Base-by-base conservation (phyloP, 2,888 invertebrate species). In the Prenolepis imparis region DNA sequence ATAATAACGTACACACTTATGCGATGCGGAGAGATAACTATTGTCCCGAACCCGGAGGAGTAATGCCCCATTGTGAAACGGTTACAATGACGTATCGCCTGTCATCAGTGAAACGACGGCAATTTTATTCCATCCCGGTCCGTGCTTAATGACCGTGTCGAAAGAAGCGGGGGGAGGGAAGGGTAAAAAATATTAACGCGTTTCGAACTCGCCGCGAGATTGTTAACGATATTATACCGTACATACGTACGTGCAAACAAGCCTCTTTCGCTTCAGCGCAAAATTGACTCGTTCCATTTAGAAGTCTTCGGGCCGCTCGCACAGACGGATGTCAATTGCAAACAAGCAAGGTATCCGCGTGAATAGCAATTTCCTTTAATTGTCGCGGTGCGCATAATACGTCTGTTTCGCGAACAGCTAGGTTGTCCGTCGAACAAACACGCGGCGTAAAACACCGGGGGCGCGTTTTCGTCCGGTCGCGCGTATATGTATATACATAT, bases 11-110 rank as follows among this genome's bases (percentile, higher is more conserved):
- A 74, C 82, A 82, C 86, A 81, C 73, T 88, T 81, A 59, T 73
- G 68, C 84, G 80, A 15, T 59, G 85, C 83, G 86, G 87, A 87
- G 78, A 80, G 89, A 90, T 90, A 88, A 88, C 91, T 87, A 91
- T 92, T 92, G 91, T 92, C 88, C 87, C 89, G 84, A 75, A 84
- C 83, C 84, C 75, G 72, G 86, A 85, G 91, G 91, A 90, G 91
- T 93, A 92, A 93, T 93, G 90, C 84, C 86, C 93, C 86, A 93
- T 92, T 93, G 89, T 92, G 91, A 91, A 91, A 91, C 89, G 88
- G 86, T 90, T 89, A 87, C 90, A 88, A 90, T 92, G 91, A 92
- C 90, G 87, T 89, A 91, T 88, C 88, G 89, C 82, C 84, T 88
- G 87, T 90, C 89, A 83, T 87, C 86, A 70, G 83, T 77, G 85